Conservation (phyloP, 2,113 vertebrate genomes). For the Atherinomorus stipes region DNA sequence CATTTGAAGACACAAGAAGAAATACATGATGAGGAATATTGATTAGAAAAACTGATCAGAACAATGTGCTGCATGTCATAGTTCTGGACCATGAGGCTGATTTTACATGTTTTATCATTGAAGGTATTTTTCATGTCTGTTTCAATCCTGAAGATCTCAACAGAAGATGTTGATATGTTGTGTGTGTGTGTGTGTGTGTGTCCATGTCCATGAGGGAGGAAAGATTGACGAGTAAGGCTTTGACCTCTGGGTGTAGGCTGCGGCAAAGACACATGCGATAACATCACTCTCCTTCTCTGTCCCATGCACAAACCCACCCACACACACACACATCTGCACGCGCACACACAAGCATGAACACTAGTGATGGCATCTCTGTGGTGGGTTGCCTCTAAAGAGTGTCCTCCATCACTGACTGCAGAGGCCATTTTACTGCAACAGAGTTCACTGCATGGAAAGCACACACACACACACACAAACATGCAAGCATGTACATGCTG, state of each 20-base stretch:
- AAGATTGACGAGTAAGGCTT: constrained; percentile 64
- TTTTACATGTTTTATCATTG: constrained; percentile 4
- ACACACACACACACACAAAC: constrained; percentile 23
- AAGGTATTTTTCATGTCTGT: constrained; percentile 13
- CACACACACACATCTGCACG: constrained; percentile 31
- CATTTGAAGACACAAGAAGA: no score
- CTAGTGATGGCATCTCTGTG: constrained; percentile 63
- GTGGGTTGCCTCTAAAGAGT: constrained; percentile 73
- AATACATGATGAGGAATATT: no score
- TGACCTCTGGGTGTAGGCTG: constrained; percentile 70
- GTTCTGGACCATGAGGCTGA: no score
- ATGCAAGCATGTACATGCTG: constrained; percentile 52
- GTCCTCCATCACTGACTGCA: constrained; percentile 78
- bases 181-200: background rate
- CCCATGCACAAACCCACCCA: constrained; percentile 24
- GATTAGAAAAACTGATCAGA: no score
- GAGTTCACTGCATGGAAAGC: constrained; percentile 48
- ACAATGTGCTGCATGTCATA: no score
- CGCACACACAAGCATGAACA: constrained; percentile 22
- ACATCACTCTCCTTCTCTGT: constrained; percentile 44
- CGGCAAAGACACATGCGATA: constrained; percentile 69
- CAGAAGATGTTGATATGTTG: background rate
- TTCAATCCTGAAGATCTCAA: constrained; percentile 3
- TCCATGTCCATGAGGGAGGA: background rate
- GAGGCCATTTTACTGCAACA: constrained; percentile 72